Evolutionary conservation across 2,113 vertebrate genomes (phyloP).

Genomic region (Bagarius yarrelli): DNA sequence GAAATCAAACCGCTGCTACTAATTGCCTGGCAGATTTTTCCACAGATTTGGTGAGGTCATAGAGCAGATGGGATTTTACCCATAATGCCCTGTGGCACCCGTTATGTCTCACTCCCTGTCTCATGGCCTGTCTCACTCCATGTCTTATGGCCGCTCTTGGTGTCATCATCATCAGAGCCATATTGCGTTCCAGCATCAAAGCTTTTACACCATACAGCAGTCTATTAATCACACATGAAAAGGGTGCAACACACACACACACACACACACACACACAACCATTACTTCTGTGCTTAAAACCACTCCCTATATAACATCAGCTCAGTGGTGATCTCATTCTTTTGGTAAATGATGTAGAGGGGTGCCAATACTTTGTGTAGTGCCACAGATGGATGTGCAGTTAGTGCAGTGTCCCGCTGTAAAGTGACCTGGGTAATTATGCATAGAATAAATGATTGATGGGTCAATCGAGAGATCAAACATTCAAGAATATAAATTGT

Average conservation of each 20-base stretch:
- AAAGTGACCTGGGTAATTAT: background rate
- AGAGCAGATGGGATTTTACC: conserved; percentile 65
- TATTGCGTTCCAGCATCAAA: conserved; percentile 18
- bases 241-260: conserved; percentile 5
- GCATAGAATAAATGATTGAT: background rate
- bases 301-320: background rate
- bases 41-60: conserved; percentile 71
- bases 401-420: background rate
- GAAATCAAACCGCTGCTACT: conserved; percentile 68
- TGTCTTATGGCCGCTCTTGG: background rate
- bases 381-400: background rate
- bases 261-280: background rate
- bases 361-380: conserved; percentile 5
- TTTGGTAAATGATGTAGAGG: background rate
- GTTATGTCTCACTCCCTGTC: conserved; percentile 3
- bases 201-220: conserved; percentile 1
- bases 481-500: background rate
- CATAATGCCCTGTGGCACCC: conserved; percentile 14
- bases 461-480: background rate
- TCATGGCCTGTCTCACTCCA: background rate
- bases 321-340: background rate
- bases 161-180: conserved; percentile 5
- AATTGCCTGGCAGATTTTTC: conserved; percentile 72
- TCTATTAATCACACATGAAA: conserved; percentile 12
- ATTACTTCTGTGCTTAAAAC: background rate